These are phyloP conservation scores for Sylvicola cinctus DNA, from an alignment of 2,888 invertebrate species.

Conservation along the genomic window DNA sequence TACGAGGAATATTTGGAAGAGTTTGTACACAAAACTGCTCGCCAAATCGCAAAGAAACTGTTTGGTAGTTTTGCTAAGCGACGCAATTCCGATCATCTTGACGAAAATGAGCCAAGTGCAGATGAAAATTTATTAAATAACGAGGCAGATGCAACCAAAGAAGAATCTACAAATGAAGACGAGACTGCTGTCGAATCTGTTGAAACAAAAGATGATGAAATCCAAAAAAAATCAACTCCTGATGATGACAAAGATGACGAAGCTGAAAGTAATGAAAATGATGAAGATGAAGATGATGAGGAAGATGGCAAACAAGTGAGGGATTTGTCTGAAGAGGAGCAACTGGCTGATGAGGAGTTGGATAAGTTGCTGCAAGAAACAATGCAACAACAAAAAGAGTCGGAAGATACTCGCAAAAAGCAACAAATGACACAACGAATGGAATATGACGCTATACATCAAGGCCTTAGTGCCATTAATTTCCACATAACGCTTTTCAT, in stretches of 20 bases:
- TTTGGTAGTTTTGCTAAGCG: slow-evolving; percentile 7
- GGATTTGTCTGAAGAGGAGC: not conserved
- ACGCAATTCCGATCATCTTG: not conserved
- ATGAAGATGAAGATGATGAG: slow-evolving; percentile 1
- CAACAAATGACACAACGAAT: slow-evolving; percentile 6
- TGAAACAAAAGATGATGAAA: not conserved
- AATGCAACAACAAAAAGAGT: slow-evolving; percentile 2
- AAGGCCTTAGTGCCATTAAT: slow-evolving; percentile 32
- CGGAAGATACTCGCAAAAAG: slow-evolving; percentile 7
- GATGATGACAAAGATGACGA: slow-evolving; percentile 1
- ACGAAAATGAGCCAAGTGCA: slow-evolving; percentile 3
- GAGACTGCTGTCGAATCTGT: not conserved
- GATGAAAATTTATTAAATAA: slow-evolving; percentile 5
- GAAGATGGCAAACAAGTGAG: not conserved
- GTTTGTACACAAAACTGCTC: slow-evolving; percentile 26
- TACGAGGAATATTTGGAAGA: slow-evolving; percentile 46
- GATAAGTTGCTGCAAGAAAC: slow-evolving; percentile 5
- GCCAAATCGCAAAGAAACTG: slow-evolving; percentile 15
- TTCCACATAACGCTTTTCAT: slow-evolving; percentile 55
- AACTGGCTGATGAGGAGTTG: slow-evolving; percentile 3
- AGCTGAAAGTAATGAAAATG: not conserved
- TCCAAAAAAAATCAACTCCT: slow-evolving; percentile 1
- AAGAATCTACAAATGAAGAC: not conserved
- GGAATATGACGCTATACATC: slow-evolving; percentile 12
- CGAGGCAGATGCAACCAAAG: slow-evolving; percentile 6